phyloP scores from a whole-genome alignment of 2,113 vertebrate species.

The Epinephelus lanceolatus region DNA sequence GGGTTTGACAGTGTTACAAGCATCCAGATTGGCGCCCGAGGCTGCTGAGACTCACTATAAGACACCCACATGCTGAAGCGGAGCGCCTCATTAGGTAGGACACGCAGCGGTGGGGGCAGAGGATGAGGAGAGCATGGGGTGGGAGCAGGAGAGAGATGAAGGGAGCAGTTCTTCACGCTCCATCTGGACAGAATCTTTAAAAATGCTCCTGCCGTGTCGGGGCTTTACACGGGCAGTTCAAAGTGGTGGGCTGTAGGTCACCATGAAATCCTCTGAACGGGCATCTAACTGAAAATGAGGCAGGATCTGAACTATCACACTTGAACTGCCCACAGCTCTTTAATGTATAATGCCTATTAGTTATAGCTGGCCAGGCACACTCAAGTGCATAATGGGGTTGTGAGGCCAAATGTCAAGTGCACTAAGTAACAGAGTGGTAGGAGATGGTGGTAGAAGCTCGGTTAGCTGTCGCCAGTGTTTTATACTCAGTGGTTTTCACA shows the following conservation, averaged over 20 bases:
- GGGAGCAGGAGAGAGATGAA: conserved; percentile 58
- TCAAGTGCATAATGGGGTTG: neutral
- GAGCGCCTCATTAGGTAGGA: conserved; percentile 71
- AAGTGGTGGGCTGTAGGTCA: conserved; percentile 19
- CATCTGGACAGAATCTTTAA: conserved; percentile 59
- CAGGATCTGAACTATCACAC: conserved; percentile 15
- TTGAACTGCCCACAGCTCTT: conserved; percentile 22
- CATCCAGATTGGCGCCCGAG: conserved; percentile 51
- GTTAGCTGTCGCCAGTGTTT: neutral
- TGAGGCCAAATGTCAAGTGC: conserved; percentile 30
- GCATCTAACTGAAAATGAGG: conserved; percentile 23
- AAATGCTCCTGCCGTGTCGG: conserved; percentile 13
- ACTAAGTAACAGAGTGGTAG: neutral
- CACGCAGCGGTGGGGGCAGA: conserved; percentile 36
- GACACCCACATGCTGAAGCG: conserved; percentile 70
- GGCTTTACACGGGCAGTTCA: conserved; percentile 22
- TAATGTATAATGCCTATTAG: conserved; percentile 18
- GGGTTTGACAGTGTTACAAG: conserved; percentile 42
- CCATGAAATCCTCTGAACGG: conserved; percentile 4
- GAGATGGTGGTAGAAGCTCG: neutral
- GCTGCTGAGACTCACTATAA: conserved; percentile 41
- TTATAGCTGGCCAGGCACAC: conserved; percentile 12
- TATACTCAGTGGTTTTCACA: neutral
- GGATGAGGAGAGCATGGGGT: conserved; percentile 39
- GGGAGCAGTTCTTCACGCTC: conserved; percentile 37